Evolutionary conservation across 2,888 invertebrate genomes (phyloP).

Genomic region (Melanchra persicariae): DNA sequence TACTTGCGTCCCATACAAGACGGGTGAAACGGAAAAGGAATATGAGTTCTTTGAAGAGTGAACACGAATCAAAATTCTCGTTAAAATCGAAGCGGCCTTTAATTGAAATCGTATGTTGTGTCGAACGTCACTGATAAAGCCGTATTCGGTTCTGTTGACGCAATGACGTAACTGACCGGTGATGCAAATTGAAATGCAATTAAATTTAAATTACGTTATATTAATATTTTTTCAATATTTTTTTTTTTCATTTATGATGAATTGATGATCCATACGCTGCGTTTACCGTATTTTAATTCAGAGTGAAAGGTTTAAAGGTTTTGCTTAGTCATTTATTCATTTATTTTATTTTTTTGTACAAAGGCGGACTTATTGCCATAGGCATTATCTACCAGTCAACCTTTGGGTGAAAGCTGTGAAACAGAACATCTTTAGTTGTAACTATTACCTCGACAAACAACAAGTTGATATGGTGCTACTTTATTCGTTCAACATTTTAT

Average conservation of each 20-base stretch:
- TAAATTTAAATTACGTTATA: slow-evolving; percentile 55
- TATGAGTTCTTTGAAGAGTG: slow-evolving; percentile 77
- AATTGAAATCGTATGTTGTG: slow-evolving; percentile 90
- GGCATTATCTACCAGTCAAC: too few species aligned
- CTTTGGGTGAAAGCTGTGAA: too few species aligned
- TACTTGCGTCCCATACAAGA: slow-evolving; percentile 63
- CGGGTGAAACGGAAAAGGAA: slow-evolving; percentile 65
- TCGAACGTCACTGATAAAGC: slow-evolving; percentile 85
- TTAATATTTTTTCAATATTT: slow-evolving; percentile 32
- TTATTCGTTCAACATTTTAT: slow-evolving; percentile 73
- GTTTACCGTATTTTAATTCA: slow-evolving; percentile 27
- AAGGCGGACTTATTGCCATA: too few species aligned
- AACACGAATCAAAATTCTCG: slow-evolving; percentile 82
- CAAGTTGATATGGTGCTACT: slow-evolving; percentile 67
- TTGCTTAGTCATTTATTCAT: too few species aligned
- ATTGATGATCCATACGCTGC: slow-evolving; percentile 33
- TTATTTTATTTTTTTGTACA: too few species aligned
- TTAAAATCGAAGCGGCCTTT: slow-evolving; percentile 86
- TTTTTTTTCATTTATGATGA: slow-evolving; percentile 42
- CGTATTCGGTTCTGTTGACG: slow-evolving; percentile 77
- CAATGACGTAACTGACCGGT: slow-evolving; percentile 71
- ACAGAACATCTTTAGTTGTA: not conserved
- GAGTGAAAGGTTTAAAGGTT: slow-evolving; percentile 39
- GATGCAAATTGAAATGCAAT: slow-evolving; percentile 78
- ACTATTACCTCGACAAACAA: slow-evolving; percentile 25